Evolutionary conservation across 2,113 vertebrate genomes (phyloP), one percentile per base, ranked within the genome.

Genomic region (Tachysurus fulvidraco): DNA sequence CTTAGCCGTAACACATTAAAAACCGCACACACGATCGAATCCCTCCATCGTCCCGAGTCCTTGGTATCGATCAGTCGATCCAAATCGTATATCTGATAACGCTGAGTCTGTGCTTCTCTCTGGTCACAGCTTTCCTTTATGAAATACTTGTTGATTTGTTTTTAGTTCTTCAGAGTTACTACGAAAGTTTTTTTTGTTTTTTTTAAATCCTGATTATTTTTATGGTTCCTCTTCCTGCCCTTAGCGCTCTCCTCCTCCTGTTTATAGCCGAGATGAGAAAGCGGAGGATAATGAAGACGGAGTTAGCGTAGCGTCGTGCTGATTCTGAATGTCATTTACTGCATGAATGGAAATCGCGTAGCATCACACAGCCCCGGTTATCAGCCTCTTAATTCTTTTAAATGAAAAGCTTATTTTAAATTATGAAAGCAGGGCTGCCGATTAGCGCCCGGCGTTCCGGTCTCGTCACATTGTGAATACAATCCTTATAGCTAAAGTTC

Each of bases 281-380:
- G 54, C 25, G 7, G 19, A 85, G 83, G 71, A 87, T 79, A 85
- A 85, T 87, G 80, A 83, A 69, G 80, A 87, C 67, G 36, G 73
- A 79, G 83, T 90, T 77, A n/a, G 65, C 50, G 64, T 50, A 46
- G 69, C 17, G 36, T 25, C 54, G 83, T 57, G 81, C 46, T 64
- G 86, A 79, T 83, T 86, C 82, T 82, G 88, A 84, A 88, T 90
- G 89, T 85, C 89, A 90, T 90, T 89, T 90, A 17, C 83, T 90
- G 89, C 89, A 76, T 90, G 86, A 90, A 89, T 89, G 84, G 89
- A 88, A 88, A 88, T 88, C 84, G 44, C 84, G 84, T 50, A 71
- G 50, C 84, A 89, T 86, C 88, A 84, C 60, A 84, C 44, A 76
- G n/a, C 71, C 65, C 65, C 81, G 50, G 73, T 82, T 89, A 90